Evolutionary conservation across 2,797 vertebrate species (phyloP), one percentile per base, ranked within the genome.

Genomic region (Eutrigla gurnardus): DNA sequence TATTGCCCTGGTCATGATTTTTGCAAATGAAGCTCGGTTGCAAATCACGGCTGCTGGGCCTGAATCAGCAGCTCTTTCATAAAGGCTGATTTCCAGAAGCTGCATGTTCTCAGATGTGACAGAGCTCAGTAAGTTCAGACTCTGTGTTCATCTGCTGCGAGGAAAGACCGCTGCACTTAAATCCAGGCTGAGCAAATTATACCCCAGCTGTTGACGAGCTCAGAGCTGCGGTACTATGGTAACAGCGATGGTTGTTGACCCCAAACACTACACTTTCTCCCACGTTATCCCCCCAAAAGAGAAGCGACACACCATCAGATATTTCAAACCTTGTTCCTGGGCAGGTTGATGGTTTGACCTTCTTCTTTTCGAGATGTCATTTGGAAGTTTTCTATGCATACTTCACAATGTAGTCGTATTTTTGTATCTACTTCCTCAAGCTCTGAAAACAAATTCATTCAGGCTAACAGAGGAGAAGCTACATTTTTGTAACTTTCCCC

Each of bases 41-140:
- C 85, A 93, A 93, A 94, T 94, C 92, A 91, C 45, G 17, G 70
- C 42, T 14, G 42, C 76, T 78, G 37, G 45, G 46, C 75, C 91
- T 93, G 92, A 93, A 89, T 93, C 93, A 93, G 91, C 93, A 92
- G 81, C 86, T 91, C 86, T 75, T 83, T 89, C 86, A 86, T 85
- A 84, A 85, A 81, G 62, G 81, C 79, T 89, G 84, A 89, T 91
- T 92, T 89, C 84, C 79, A 86, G 79, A 78, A 70, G 75, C 75
- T 80, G 84, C 86, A 73, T 75, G 82, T 82, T 84, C 77, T 77
- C 71, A 46, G 77, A 73, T 74, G 61, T 72, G 60, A 85, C 67
- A 1, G 82, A 67, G 75, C 74, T 39, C 58, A 54, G 45, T 43
- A 5, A 25, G 50, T 50, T 40, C 70, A 43, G 62, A 80, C 82